Percentiles rank a stretch among this genome's conserved stretches.
phyloP scores from a whole-genome alignment of 2,113 vertebrate genomes.

The Toxotes jaculatrix region DNA sequence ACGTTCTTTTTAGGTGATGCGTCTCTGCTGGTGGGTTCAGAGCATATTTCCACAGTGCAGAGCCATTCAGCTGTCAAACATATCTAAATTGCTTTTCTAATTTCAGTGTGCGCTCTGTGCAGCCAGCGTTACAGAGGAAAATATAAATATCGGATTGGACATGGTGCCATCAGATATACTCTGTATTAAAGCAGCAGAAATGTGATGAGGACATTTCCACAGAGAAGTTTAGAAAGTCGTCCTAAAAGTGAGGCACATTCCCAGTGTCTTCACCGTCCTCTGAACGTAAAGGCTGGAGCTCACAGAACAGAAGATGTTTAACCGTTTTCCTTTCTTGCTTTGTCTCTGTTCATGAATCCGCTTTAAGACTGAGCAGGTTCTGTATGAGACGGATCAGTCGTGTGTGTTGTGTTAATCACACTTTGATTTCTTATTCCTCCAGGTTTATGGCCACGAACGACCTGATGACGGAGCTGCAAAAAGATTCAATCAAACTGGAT shows the following conservation, averaged over 20 bases:
- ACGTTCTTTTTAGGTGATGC: conserved; percentile 8
- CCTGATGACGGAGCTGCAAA: conserved; percentile 98
- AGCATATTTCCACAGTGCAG: neutral
- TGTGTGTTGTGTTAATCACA: too few species aligned
- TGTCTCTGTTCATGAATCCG: too few species aligned
- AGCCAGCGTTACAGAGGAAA: neutral
- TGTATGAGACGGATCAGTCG: too few species aligned
- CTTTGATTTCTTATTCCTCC: conserved; percentile 10
- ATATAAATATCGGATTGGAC: conserved; percentile 15
- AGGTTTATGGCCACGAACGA: conserved; percentile 99
- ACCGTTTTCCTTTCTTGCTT: too few species aligned
- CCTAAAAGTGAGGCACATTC: too few species aligned
- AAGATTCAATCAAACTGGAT: conserved; percentile 99
- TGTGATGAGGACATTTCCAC: neutral
- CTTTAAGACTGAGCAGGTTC: too few species aligned
- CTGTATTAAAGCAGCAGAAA: conserved; percentile 28
- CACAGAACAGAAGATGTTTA: too few species aligned
- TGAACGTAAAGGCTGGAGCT: too few species aligned
- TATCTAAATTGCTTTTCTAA: conserved; percentile 5
- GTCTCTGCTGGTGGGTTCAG: neutral
- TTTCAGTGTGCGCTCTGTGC: neutral
- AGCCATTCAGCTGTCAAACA: conserved; percentile 12
- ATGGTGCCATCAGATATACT: conserved; percentile 9
- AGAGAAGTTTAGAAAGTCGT: neutral
- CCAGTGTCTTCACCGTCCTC: too few species aligned